Evolutionary conservation across 2,797 vertebrate species (phyloP), one percentile per base, ranked within the genome.

Genomic region (Neosilurus hyrtlii): DNA sequence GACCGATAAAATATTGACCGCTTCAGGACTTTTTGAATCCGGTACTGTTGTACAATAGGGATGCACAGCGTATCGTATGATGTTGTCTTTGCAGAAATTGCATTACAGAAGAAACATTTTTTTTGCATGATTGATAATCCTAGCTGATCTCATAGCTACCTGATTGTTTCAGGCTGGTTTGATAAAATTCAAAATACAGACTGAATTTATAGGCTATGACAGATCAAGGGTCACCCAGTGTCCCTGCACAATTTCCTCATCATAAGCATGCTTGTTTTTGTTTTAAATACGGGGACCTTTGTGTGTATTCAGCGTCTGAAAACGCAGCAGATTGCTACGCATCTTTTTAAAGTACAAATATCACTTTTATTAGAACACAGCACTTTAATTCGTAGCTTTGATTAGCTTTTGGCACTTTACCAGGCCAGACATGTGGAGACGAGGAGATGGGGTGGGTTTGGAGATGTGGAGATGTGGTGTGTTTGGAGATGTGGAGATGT

Each of bases 371-470:
- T 86, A 84, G 89, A 89, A 90, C 88, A 88, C 92, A 89, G 68
- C 63, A 73, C 80, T 88, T 88, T 84, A 85, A 75, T 87, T 74
- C 11, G 57, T 62, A 61, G 6, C 78, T 85, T 89, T 86, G 90
- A 89, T 91, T 87, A 90, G 84, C 90, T 88, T 91, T 89, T 91
- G 89, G 89, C 91, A 88, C 86, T 87, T 92, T 90, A n/a, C n/a
- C n/a, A n/a, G n/a, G n/a, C n/a, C n/a, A n/a, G n/a, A n/a, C n/a
- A n/a, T n/a, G n/a, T n/a, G 43, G 8, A 43, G 43, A 43, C 8
- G 8, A 5, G 43, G 8, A 43, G 43, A 43, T 43, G 43, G 2
- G 43, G 43, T 43, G 43, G 4, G 43, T 43, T 43, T 43, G 43
- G 8, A 43, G 43, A 43, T 3, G 8, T 1, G 43, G 8, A 43